Evolutionary conservation across 2,888 invertebrate species (phyloP).

Genomic region (Phyllotreta striolata): DNA sequence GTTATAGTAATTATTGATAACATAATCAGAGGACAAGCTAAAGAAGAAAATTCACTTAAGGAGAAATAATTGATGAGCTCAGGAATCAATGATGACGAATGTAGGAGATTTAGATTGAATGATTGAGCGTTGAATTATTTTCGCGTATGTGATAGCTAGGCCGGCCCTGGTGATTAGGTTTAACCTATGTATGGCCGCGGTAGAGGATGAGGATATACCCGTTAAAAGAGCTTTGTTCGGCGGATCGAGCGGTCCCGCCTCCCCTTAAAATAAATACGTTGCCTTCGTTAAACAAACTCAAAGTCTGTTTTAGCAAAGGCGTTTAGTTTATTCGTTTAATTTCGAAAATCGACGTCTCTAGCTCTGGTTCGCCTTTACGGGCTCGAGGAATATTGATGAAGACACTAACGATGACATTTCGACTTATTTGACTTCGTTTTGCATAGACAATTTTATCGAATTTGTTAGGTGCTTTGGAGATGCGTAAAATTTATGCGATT

Average conservation of each 20-base stretch:
- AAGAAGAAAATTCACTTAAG: no score
- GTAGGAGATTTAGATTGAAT: not conserved
- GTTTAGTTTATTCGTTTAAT: conserved; percentile 33
- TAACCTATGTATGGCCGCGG: not conserved
- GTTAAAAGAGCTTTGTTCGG: conserved; percentile 25
- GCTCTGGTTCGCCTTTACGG: conserved; percentile 21
- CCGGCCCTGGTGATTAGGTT: conserved; percentile 3
- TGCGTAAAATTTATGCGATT: no score
- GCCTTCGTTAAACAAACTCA: conserved; percentile 32
- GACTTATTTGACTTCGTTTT: conserved; percentile 19
- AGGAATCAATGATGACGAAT: no score
- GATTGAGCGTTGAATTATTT: not conserved
- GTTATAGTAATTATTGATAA: not conserved
- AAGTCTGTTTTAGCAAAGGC: conserved; percentile 28
- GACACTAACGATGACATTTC: conserved; percentile 23
- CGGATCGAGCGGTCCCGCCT: conserved; percentile 19
- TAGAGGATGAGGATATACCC: conserved; percentile 6
- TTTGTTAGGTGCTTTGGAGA: conserved; percentile 3
- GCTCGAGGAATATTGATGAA: conserved; percentile 26
- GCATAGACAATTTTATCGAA: conserved; percentile 17
- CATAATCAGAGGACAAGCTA: not conserved
- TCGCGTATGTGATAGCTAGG: not conserved
- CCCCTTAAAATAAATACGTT: conserved; percentile 30
- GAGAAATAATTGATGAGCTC: no score
- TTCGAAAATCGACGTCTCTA: conserved; percentile 29